A percentile compares a stretch with the other conserved stretches of the same genome.
These are phyloP conservation scores for Aquatica leii DNA, from an alignment of 2,888 invertebrate species.

Conservation along the genomic window DNA sequence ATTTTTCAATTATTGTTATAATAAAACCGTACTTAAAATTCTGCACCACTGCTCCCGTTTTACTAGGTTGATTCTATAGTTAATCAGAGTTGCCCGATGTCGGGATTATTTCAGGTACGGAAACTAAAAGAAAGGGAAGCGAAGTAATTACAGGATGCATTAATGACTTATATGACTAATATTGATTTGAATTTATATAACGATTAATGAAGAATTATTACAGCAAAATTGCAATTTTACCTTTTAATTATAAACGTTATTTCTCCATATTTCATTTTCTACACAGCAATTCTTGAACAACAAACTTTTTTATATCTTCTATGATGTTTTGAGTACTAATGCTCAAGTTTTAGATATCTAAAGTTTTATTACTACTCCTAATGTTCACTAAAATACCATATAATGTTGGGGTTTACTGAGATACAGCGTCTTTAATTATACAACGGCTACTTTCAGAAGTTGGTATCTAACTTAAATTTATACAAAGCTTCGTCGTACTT, in stretches of 20 bases:
- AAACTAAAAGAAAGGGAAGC: conserved; percentile 29
- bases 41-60: conserved; percentile 20
- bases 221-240: too few species aligned
- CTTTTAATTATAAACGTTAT: too few species aligned
- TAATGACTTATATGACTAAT: conserved; percentile 28
- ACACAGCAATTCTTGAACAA: too few species aligned
- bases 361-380: too few species aligned
- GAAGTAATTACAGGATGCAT: conserved; percentile 30
- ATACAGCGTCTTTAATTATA: conserved; percentile 2
- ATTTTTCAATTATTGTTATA: conserved; percentile 7
- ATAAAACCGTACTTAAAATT: conserved; percentile 18
- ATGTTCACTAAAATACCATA: not conserved
- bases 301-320: too few species aligned
- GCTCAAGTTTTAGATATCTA: too few species aligned
- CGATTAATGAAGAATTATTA: too few species aligned
- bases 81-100: conserved; percentile 21
- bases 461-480: too few species aligned
- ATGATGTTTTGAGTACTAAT: too few species aligned
- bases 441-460: not conserved
- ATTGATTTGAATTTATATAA: conserved; percentile 19
- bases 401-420: conserved; percentile 14
- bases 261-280: too few species aligned
- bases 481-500: too few species aligned
- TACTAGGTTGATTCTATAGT: conserved; percentile 22
- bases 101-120: conserved; percentile 21